These are phyloP conservation scores for Cyrtorhinus lividipennis DNA, from an alignment of 1,140 invertebrate genomes.

Conservation along the genomic window DNA sequence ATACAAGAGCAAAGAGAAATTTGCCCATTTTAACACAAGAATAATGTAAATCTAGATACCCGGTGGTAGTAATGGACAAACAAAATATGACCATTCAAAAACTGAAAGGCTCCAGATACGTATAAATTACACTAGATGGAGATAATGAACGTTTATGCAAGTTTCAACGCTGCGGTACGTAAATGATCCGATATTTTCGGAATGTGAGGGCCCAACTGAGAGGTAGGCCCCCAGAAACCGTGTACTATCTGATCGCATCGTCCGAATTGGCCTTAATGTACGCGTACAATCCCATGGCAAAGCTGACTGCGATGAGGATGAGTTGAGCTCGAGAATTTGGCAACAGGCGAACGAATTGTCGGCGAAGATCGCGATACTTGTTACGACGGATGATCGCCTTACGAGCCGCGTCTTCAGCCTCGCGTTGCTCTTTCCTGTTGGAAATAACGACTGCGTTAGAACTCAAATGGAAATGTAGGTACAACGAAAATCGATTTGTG, in stretches of 20 bases:
- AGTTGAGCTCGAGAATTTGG: conserved; percentile 15
- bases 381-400: neutral
- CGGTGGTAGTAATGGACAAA: no score
- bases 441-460: no score
- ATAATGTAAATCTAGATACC: no score
- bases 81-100: no score
- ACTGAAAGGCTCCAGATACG: no score
- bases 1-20: no score
- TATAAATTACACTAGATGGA: no score
- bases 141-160: no score
- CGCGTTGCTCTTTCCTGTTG: conserved; percentile 17
- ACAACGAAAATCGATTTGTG: no score
- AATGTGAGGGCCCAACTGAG: conserved; percentile 17
- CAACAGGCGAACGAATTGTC: conserved; percentile 11
- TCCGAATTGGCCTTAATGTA: conserved; percentile 15
- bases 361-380: neutral
- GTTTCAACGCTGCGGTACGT: neutral
- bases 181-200: conserved; percentile 14
- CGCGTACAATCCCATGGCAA: conserved; percentile 25
- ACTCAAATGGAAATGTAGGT: no score
- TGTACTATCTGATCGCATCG: conserved; percentile 17
- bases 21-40: no score
- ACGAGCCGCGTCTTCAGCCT: conserved; percentile 7
- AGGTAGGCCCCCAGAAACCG: conserved; percentile 11
- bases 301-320: conserved; percentile 22